Evolutionary conservation across 2,888 invertebrate species (phyloP).

Genomic region (Masnerella sp.): DNA sequence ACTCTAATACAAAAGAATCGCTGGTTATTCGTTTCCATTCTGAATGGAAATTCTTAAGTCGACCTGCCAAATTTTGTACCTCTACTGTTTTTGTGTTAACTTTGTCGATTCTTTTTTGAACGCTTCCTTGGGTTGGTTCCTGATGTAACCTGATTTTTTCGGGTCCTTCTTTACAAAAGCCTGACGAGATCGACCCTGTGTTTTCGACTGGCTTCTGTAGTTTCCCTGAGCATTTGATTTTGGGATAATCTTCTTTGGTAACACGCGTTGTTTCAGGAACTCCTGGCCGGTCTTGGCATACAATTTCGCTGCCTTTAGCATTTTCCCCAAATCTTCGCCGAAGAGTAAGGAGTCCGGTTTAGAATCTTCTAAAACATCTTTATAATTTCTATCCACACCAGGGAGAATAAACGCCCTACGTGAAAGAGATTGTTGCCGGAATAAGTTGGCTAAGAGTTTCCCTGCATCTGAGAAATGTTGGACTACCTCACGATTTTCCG

Average conservation of each 20-base stretch:
- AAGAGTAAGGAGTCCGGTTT: background rate
- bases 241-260: background rate
- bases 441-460: background rate
- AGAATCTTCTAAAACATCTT: background rate
- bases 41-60: no score
- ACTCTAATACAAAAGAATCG: no score
- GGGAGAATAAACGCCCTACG: constrained; percentile 4
- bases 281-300: constrained; percentile 10
- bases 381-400: background rate
- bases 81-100: no score
- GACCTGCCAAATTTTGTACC: no score
- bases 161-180: background rate
- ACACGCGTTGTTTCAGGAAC: background rate
- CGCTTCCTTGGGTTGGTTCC: background rate
- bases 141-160: background rate
- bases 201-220: constrained; percentile 1
- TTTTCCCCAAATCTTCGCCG: constrained; percentile 7
- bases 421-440: background rate
- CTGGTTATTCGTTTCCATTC: no score
- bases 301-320: constrained; percentile 2
- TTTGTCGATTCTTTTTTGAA: background rate
- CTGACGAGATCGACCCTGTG: background rate
- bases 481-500: background rate
- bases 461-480: constrained; percentile 4
- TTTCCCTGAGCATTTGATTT: background rate